phyloP scores from a whole-genome alignment of 2,888 invertebrate genomes.

The Neoaliturus tenellus region DNA sequence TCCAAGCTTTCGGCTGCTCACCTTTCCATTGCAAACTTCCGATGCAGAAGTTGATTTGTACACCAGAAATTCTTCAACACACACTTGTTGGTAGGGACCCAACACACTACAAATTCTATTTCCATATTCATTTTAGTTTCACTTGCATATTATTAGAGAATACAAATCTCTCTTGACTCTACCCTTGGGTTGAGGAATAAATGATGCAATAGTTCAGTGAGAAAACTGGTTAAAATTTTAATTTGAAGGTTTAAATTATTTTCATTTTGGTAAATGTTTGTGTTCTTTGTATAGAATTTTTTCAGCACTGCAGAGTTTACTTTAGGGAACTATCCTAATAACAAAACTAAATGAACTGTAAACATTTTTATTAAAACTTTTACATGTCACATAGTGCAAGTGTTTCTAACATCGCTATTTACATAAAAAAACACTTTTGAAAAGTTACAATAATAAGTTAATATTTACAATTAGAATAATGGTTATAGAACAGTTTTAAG shows the following conservation, averaged over 20 bases:
- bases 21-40: slow-evolving; percentile 13
- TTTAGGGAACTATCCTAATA: slow-evolving; percentile 3
- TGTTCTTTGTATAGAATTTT: background rate
- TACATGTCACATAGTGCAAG: background rate
- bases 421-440: background rate
- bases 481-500: background rate
- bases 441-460: slow-evolving; percentile 1
- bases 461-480: slow-evolving; percentile 8
- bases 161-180: too few relatives aligned
- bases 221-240: too few relatives aligned
- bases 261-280: too few relatives aligned
- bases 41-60: background rate
- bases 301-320: too few relatives aligned
- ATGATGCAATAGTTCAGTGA: too few relatives aligned
- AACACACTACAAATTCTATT: background rate
- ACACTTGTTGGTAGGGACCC: background rate
- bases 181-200: too few relatives aligned
- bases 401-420: background rate
- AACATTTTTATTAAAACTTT: slow-evolving; percentile 6
- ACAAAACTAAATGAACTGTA: slow-evolving; percentile 8
- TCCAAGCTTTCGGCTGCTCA: background rate
- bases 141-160: too few relatives aligned
- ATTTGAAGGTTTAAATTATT: too few relatives aligned
- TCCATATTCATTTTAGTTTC: background rate
- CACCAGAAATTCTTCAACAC: background rate